Evolutionary conservation across 2,797 vertebrate species (phyloP).

Genomic region (Hypotaenidia okinawae): DNA sequence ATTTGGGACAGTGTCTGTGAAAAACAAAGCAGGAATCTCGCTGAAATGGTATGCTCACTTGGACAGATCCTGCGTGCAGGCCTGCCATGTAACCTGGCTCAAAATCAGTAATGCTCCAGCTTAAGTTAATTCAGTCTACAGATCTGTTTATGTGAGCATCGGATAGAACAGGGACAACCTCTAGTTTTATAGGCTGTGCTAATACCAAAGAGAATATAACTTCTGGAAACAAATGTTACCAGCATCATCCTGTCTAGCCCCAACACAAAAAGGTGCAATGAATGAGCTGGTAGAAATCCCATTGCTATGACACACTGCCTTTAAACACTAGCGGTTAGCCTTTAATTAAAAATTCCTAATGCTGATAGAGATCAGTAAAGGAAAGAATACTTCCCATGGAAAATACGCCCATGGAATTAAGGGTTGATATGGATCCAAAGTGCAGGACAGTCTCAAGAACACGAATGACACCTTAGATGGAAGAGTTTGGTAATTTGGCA

Average conservation of each 20-base stretch:
- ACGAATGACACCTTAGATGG: not conserved
- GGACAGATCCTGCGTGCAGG: not conserved
- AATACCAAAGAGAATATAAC: not conserved
- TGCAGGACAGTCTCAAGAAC: not conserved
- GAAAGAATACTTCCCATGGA: not conserved
- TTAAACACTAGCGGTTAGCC: not conserved
- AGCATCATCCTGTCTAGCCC: not conserved
- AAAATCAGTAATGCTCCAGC: constrained; percentile 17
- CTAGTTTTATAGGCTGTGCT: not conserved
- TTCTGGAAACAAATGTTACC: not conserved
- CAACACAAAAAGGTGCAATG: not conserved
- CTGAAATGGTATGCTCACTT: constrained; percentile 39
- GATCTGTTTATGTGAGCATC: not conserved
- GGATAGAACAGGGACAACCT: not conserved
- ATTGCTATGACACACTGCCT: not conserved
- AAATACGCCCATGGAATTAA: not conserved
- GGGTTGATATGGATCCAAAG: not conserved
- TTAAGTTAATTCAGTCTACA: constrained; percentile 8
- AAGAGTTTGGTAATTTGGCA: constrained; percentile 8
- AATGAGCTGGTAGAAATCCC: not conserved
- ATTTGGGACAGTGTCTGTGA: constrained; percentile 15
- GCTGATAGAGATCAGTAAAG: not conserved
- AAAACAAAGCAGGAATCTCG: constrained; percentile 1
- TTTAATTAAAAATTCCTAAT: constrained; percentile 7
- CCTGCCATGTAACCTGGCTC: constrained; percentile 36